phyloP scores from a whole-genome alignment of 2,888 invertebrate genomes.

The Steinernema hermaphroditum region DNA sequence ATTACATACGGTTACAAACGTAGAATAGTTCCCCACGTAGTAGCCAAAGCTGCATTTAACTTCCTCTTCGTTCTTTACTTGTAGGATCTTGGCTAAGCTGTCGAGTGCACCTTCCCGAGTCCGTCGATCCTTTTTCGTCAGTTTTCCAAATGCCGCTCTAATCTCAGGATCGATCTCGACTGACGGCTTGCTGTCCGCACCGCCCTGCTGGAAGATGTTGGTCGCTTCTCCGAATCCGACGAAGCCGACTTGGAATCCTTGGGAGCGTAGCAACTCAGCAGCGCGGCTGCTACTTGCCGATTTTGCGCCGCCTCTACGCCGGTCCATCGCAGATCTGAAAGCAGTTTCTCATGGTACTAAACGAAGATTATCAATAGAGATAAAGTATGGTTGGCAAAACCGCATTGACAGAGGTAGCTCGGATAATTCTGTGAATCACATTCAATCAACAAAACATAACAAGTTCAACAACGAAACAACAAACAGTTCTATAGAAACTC shows the following conservation, averaged over 20 bases:
- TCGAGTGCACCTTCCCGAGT: slow-evolving; percentile 55
- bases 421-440: not conserved
- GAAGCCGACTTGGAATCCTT: slow-evolving; percentile 40
- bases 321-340: not conserved
- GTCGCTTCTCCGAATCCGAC: slow-evolving; percentile 34
- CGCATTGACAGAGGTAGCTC: not conserved
- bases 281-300: slow-evolving; percentile 44
- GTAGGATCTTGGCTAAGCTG: not conserved
- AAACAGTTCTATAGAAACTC: not conserved
- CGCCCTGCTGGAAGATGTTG: slow-evolving; percentile 4
- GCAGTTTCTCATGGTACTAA: not conserved
- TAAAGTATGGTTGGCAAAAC: not conserved
- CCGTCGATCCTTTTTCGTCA: slow-evolving; percentile 54
- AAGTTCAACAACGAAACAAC: not conserved
- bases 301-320: slow-evolving; percentile 30
- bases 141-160: slow-evolving; percentile 51
- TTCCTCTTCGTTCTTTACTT: slow-evolving; percentile 30
- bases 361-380: not conserved
- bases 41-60: slow-evolving; percentile 35
- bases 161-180: slow-evolving; percentile 50
- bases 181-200: not conserved
- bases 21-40: slow-evolving; percentile 35
- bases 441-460: slow-evolving; percentile 9
- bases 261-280: slow-evolving; percentile 42
- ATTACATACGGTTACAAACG: slow-evolving; percentile 38